Conservation (phyloP, 2,888 invertebrate genomes). For the Protonemura montana region DNA sequence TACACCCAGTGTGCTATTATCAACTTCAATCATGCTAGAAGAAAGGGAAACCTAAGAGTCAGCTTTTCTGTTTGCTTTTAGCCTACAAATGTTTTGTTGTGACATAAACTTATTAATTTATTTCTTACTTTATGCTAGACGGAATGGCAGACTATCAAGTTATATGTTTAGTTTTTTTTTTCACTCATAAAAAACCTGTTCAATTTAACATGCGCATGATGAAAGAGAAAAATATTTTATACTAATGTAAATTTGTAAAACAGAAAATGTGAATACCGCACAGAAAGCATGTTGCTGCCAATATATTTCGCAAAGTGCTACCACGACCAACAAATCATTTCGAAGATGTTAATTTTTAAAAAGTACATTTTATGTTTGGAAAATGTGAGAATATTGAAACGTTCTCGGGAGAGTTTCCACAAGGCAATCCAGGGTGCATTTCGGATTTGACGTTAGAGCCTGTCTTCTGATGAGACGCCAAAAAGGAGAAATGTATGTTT, state of each 20-base stretch:
- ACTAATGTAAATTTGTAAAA: background rate
- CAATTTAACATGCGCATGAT: background rate
- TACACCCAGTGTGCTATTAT: background rate
- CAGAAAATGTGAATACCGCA: background rate
- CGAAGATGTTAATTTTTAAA: background rate
- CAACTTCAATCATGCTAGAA: background rate
- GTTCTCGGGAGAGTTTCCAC: too few relatives aligned
- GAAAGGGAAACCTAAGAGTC: background rate
- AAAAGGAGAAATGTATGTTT: too few relatives aligned
- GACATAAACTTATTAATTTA: background rate
- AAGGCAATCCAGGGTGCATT: too few relatives aligned
- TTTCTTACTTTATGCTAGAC: background rate
- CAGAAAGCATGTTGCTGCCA: background rate
- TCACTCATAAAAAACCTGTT: background rate
- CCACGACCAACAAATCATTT: background rate
- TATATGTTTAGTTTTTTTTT: background rate
- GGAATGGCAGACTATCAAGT: slow-evolving; percentile 15
- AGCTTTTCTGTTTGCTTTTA: slow-evolving; percentile 7
- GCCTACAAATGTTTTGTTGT: background rate
- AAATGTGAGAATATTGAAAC: background rate
- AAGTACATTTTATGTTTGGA: background rate
- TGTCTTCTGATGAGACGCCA: too few relatives aligned
- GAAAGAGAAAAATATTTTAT: background rate
- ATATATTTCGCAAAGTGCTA: background rate
- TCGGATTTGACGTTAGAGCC: too few relatives aligned